Evolutionary conservation across 2,888 invertebrate genomes (phyloP).

Genomic region (Xestoiulus laeticollis): DNA sequence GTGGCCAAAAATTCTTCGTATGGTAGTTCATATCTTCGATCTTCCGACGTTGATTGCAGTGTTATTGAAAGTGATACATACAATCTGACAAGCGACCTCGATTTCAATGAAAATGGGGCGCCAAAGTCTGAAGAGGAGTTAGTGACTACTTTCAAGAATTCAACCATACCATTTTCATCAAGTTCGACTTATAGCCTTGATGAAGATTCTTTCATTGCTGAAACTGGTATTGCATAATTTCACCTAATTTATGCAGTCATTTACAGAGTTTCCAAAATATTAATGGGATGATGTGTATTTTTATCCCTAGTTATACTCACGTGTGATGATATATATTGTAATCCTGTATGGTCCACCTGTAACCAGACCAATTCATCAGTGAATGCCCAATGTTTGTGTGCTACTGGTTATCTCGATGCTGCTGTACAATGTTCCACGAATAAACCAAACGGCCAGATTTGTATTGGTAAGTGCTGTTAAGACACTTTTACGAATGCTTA

Average conservation of each 20-base stretch:
- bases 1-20: not conserved
- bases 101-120: not conserved
- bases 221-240: not conserved
- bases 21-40: not conserved
- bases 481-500: no score
- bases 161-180: not conserved
- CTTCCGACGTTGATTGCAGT: not conserved
- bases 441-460: not conserved
- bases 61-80: not conserved
- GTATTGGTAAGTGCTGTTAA: not conserved
- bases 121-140: not conserved
- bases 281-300: not conserved
- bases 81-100: not conserved
- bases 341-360: not conserved
- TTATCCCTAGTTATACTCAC: not conserved
- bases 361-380: not conserved
- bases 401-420: not conserved
- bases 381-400: not conserved
- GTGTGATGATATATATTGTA: not conserved
- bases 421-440: not conserved
- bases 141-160: not conserved
- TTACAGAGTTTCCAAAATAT: not conserved
- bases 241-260: not conserved
- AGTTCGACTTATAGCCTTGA: not conserved
- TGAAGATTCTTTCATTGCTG: not conserved